Base-by-base conservation (phyloP, 1,140 invertebrate species). In the Hyposmocoma kahamanoa region DNA sequence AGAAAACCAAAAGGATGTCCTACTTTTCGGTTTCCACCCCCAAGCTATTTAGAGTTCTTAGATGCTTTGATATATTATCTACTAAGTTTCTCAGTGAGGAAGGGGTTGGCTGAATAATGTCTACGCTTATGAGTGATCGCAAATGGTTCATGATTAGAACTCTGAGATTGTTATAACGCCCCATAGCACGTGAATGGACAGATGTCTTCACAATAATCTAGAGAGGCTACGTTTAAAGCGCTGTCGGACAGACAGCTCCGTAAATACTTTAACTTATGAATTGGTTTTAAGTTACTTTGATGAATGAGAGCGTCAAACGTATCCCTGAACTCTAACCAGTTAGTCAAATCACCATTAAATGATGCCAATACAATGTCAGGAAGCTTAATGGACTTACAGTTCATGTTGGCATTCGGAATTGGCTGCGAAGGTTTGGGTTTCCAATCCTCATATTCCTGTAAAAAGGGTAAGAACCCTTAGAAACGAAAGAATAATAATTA, bases 191-290 rank as follows among this genome's bases (percentile, higher is more conserved):
- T 19, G 18, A 39, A 19, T 2, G 5, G 4, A 39, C 20, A 39
- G n/a, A 5, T 20, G 2, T 19, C 17, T 13, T 39, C 36, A 19
- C 15, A 39, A 39, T 19, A 39, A 15, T 39, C 36, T 19, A 39
- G n/a, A 19, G 36, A 17, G n/a, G 15, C n/a, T 19, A 39, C n/a
- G 18, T 39, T 19, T 5, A 39, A n/a, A 6, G 36, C 36, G n/a
- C 36, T 39, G 20, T 19, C 36, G 15, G 18, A 19, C 5, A 39
- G 19, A 19, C 36, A 39, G 36, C 15, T 39, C 2, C 36, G 36
- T 39, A 39, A 13, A 13, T 39, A 39, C n/a, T 39, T 39, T 8
- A 39, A 39, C 20, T 39, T 39, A 5, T 39, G 36, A 39, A 39
- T 39, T 5, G 17, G 8, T n/a, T n/a, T 39, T 39, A 39, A 39